A percentile compares a stretch with the other conserved stretches of the same genome.
phyloP scores from a whole-genome alignment of 2,888 invertebrate species.

The Microplitis manilae region DNA sequence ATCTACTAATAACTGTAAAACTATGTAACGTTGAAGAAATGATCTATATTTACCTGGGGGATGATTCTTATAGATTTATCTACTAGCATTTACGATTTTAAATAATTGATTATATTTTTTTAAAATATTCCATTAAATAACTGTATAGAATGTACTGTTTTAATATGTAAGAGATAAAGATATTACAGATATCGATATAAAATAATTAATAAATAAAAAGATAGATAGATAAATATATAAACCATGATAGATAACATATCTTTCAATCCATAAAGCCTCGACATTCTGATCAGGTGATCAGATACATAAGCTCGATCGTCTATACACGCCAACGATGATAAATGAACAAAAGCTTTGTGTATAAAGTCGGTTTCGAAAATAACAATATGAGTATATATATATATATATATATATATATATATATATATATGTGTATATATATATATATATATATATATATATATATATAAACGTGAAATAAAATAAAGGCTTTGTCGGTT shows the following conservation, averaged over 20 bases:
- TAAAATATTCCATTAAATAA: too few species aligned
- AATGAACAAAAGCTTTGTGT: background rate
- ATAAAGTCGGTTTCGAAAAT: background rate
- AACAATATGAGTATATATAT: background rate
- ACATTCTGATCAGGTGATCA: background rate
- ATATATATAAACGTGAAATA: background rate
- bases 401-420: too few species aligned
- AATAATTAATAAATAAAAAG: background rate
- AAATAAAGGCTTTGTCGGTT: background rate
- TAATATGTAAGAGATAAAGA: background rate
- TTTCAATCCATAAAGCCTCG: background rate
- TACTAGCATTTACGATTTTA: too few species aligned
- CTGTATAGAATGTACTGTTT: too few species aligned
- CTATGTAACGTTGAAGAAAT: too few species aligned
- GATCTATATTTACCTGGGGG: too few species aligned
- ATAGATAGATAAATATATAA: background rate
- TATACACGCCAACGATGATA: background rate
- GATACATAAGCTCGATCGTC: slow-evolving; percentile 1
- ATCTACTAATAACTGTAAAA: too few species aligned
- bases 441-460: too few species aligned
- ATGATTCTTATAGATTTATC: too few species aligned
- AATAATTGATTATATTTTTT: too few species aligned
- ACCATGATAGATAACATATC: background rate
- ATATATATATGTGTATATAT: too few species aligned
- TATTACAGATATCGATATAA: background rate